Evolutionary conservation across 2,113 vertebrate genomes (phyloP).

Genomic region (Nycticorax nycticorax): DNA sequence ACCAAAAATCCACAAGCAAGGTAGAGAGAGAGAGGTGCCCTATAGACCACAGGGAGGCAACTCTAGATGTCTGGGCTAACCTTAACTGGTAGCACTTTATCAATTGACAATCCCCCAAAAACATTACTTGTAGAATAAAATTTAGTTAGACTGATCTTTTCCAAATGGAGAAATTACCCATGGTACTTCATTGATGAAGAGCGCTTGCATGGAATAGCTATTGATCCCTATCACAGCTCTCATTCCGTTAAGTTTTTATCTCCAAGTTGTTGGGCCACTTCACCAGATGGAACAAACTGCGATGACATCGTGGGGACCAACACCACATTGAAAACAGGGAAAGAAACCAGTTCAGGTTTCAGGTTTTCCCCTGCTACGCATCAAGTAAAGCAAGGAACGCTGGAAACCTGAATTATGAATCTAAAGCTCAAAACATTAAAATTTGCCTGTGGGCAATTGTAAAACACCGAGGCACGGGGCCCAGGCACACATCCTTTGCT

Average conservation of each 20-base stretch:
- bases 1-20: neutral
- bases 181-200: neutral
- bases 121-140: neutral
- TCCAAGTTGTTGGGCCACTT: neutral
- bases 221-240: neutral
- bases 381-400: neutral
- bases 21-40: neutral
- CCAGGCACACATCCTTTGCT: fast-evolving
- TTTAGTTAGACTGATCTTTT: neutral
- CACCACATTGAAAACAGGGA: neutral
- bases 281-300: neutral
- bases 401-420: neutral
- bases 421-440: neutral
- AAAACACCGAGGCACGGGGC: neutral
- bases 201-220: neutral
- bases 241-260: neutral
- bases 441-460: neutral
- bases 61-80: neutral
- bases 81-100: neutral
- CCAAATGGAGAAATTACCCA: neutral
- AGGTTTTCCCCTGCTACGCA: neutral
- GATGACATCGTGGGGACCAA: fast-evolving
- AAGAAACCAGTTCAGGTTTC: neutral
- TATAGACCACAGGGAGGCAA: neutral
- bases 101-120: neutral